A percentile compares a stretch with the other conserved stretches of the same genome.
phyloP scores from a whole-genome alignment of 2,113 vertebrate genomes.

The Ochotona princeps region DNA sequence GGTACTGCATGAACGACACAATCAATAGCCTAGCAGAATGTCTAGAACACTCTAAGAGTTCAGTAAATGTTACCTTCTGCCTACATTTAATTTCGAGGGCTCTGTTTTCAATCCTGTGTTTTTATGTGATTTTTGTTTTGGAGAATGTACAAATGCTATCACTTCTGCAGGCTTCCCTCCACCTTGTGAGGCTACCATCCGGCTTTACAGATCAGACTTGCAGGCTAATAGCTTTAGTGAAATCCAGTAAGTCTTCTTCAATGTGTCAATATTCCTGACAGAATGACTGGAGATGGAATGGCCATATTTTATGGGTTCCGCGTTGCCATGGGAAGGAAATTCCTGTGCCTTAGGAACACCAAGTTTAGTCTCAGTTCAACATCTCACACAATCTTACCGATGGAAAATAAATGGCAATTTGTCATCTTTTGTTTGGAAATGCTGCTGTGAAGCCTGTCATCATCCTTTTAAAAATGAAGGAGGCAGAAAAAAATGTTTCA shows the following conservation, averaged over 20 bases:
- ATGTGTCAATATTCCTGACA: slow-evolving; percentile 35
- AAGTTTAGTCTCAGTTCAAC: slow-evolving; percentile 7
- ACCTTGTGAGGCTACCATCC: neutral
- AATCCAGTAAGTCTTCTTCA: slow-evolving; percentile 65
- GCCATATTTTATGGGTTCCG: slow-evolving; percentile 38
- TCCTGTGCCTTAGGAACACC: neutral
- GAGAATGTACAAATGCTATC: slow-evolving; percentile 6
- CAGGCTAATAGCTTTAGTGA: slow-evolving; percentile 62
- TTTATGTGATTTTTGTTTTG: slow-evolving; percentile 44
- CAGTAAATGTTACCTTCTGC: neutral
- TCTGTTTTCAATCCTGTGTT: slow-evolving; percentile 42
- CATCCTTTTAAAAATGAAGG: slow-evolving; percentile 57
- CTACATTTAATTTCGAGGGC: neutral
- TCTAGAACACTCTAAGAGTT: neutral
- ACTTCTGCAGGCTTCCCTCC: neutral
- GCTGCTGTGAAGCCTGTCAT: slow-evolving; percentile 39
- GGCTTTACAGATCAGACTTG: slow-evolving; percentile 62
- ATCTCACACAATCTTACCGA: neutral
- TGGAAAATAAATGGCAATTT: slow-evolving; percentile 65
- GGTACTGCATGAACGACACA: neutral
- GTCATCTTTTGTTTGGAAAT: slow-evolving; percentile 61
- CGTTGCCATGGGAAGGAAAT: neutral
- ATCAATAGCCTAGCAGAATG: neutral
- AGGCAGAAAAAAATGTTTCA: slow-evolving; percentile 4
- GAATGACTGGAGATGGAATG: neutral